phyloP scores from a whole-genome alignment of 2,888 invertebrate species.

The Drosophila birchii region DNA sequence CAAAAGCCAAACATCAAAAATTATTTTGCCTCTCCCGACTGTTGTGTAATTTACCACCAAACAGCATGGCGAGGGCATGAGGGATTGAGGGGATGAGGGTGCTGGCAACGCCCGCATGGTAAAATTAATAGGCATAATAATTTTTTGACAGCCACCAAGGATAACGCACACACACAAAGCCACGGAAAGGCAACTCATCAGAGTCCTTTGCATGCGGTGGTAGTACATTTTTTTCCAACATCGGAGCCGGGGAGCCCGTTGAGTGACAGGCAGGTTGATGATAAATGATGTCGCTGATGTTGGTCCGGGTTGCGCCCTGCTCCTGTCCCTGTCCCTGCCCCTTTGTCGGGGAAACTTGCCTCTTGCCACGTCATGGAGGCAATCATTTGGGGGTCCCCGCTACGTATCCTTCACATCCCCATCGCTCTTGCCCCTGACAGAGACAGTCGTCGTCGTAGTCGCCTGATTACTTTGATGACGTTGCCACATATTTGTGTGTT shows the following conservation, averaged over 20 bases:
- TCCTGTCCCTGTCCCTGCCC: conserved; percentile 3
- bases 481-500: conserved; percentile 70
- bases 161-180: conserved; percentile 66
- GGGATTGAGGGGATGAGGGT: conserved; percentile 4
- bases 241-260: conserved; percentile 59
- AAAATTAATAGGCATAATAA: conserved; percentile 85
- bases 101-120: conserved; percentile 68
- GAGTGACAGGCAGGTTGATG: conserved; percentile 84
- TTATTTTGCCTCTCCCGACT: conserved; percentile 45
- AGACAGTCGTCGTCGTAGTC: conserved; percentile 67
- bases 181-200: conserved; percentile 63
- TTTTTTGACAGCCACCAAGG: conserved; percentile 84
- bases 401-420: conserved; percentile 37
- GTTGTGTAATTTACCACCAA: conserved; percentile 78
- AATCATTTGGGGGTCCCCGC: conserved; percentile 71
- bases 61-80: conserved; percentile 8
- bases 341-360: conserved; percentile 28
- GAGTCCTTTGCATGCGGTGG: conserved; percentile 67
- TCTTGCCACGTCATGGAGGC: conserved; percentile 77
- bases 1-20: conserved; percentile 79
- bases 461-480: conserved; percentile 81
- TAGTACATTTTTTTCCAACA: conserved; percentile 48
- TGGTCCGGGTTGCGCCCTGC: conserved; percentile 44
- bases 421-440: conserved; percentile 67
- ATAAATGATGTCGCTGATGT: conserved; percentile 84